Conservation (phyloP, 53 echinoderm and acorn worm species). For the Echinarachnius parma region DNA sequence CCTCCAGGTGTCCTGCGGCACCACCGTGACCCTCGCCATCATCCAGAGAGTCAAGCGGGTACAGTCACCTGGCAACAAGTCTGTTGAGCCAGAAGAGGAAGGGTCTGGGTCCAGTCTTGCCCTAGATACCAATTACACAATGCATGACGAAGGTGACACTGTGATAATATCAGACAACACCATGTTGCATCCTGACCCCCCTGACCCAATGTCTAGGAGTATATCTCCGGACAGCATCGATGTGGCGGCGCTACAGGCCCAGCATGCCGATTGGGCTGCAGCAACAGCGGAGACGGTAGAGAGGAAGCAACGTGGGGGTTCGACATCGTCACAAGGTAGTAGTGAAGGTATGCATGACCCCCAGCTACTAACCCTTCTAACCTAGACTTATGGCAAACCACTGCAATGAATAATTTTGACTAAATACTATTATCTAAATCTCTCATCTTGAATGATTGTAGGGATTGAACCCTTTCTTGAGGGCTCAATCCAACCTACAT, state of each 20-base stretch:
- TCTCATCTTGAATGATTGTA: too few relatives aligned
- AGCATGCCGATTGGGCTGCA: constrained; percentile 41
- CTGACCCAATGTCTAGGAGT: constrained; percentile 32
- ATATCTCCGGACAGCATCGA: constrained; percentile 96
- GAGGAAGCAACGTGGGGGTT: constrained; percentile 45
- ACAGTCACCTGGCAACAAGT: constrained; percentile 59
- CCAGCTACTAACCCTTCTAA: constrained; percentile 10
- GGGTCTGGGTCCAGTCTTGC: constrained; percentile 64
- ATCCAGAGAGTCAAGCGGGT: constrained; percentile 71
- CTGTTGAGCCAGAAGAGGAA: constrained; percentile 77
- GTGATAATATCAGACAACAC: constrained; percentile 86
- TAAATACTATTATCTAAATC: too few relatives aligned
- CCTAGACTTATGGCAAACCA: neutral
- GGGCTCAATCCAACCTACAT: too few relatives aligned
- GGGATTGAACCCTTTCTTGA: too few relatives aligned
- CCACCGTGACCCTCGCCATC: constrained; percentile 71
- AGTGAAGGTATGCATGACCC: constrained; percentile 54
- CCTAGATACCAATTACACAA: constrained; percentile 67
- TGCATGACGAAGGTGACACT: constrained; percentile 88
- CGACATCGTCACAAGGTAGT: constrained; percentile 53
- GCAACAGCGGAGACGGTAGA: constrained; percentile 15
- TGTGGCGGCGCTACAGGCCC: constrained; percentile 58
- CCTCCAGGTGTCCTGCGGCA: constrained; percentile 73
- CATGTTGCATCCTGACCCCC: constrained; percentile 43
- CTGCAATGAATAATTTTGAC: too few relatives aligned